A percentile compares a stretch with the other conserved stretches of the same genome.
phyloP scores from a whole-genome alignment of 2,888 invertebrate genomes.

The Bruchidius siliquastri region DNA sequence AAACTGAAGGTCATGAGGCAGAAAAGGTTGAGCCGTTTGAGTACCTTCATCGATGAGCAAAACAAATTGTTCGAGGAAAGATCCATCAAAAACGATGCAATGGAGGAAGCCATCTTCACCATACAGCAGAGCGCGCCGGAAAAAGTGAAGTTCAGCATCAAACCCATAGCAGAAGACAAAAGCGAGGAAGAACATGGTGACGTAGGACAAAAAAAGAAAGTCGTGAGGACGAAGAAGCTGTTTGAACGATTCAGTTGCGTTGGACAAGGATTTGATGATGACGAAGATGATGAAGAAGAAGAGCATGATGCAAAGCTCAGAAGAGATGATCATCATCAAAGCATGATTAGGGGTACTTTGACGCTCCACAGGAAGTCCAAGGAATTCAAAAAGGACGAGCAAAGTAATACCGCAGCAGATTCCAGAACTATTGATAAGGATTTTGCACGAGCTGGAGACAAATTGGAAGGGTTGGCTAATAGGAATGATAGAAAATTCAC shows the following conservation, averaged over 20 bases:
- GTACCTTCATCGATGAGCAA: conserved; percentile 18
- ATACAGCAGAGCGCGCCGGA: conserved; percentile 9
- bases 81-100: conserved; percentile 2
- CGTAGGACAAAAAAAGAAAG: background rate
- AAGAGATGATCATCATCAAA: background rate
- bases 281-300: background rate
- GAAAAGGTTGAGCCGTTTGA: conserved; percentile 20
- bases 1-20: conserved; percentile 23
- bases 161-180: conserved; percentile 5
- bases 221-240: conserved; percentile 6
- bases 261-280: background rate
- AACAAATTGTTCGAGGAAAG: conserved; percentile 14
- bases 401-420: too few species aligned
- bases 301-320: background rate
- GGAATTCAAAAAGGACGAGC: background rate
- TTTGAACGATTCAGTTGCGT: conserved; percentile 13
- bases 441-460: background rate
- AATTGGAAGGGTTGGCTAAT: background rate
- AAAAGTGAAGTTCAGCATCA: conserved; percentile 3
- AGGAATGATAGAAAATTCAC: background rate
- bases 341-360: background rate
- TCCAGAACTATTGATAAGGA: too few species aligned
- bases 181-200: background rate
- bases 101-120: conserved; percentile 14
- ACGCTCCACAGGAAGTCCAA: background rate